These are phyloP conservation scores for Eulemur macaco DNA, from an alignment of 2,113 vertebrate species.

Conservation along the genomic window DNA sequence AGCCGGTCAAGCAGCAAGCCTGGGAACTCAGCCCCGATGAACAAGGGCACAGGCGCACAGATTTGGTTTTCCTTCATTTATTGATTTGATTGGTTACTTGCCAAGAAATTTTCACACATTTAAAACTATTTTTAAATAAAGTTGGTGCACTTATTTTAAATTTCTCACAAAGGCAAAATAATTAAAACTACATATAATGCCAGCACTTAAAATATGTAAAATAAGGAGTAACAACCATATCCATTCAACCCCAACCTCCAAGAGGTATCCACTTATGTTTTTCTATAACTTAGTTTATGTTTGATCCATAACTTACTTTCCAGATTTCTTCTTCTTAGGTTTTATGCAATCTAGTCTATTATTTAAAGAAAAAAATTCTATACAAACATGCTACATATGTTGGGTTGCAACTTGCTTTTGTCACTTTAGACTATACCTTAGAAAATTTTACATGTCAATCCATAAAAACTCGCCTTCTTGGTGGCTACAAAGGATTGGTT, in stretches of 20 bases:
- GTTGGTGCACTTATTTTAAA: neutral
- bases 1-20: neutral
- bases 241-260: neutral
- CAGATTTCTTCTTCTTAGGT: neutral
- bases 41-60: too few relatives aligned
- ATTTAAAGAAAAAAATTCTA: neutral
- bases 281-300: neutral
- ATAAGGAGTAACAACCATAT: neutral
- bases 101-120: neutral
- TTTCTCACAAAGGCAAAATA: neutral
- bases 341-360: neutral
- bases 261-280: accelerated
- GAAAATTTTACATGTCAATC: too few relatives aligned
- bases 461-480: neutral
- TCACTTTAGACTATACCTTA: neutral
- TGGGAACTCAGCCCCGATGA: accelerated
- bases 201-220: neutral
- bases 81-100: neutral
- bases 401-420: neutral
- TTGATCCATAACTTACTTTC: neutral
- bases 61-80: accelerated
- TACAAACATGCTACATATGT: too few relatives aligned
- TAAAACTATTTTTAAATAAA: neutral
- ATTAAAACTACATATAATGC: neutral
- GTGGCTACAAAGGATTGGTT: neutral